Percentiles rank a stretch among this genome's conserved stretches.
Evolutionary conservation across 2,113 vertebrate species (phyloP).

Genomic region (Hippoglossus stenolepis): DNA sequence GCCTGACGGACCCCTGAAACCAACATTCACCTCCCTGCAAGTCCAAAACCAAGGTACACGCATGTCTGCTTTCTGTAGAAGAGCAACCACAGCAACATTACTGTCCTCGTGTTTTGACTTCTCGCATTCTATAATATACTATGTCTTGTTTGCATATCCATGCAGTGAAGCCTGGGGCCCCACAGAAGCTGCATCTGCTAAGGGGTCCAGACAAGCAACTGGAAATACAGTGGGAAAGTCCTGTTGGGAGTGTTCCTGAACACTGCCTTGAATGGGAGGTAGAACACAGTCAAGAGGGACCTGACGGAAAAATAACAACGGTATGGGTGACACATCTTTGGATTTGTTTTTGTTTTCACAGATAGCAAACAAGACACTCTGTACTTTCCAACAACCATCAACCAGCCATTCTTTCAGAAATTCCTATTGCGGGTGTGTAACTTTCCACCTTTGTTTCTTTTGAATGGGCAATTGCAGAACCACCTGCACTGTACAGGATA

Average conservation of each 20-base stretch:
- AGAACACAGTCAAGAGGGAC: conserved; percentile 61
- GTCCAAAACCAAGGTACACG: conserved; percentile 88
- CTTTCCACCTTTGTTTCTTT: no score
- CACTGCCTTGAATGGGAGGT: conserved; percentile 89
- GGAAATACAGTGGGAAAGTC: conserved; percentile 77
- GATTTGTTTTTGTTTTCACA: not conserved
- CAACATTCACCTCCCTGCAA: conserved; percentile 80
- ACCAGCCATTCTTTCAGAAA: not conserved
- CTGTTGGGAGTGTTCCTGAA: conserved; percentile 67
- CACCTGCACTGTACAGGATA: no score
- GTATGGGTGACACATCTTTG: conserved; percentile 33
- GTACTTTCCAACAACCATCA: not conserved
- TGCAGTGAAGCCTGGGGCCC: conserved; percentile 82
- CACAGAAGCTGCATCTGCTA: conserved; percentile 70
- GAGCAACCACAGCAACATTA: not conserved
- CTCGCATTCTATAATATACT: not conserved
- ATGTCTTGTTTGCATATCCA: not conserved
- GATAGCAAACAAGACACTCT: not conserved
- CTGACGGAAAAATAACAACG: conserved; percentile 9
- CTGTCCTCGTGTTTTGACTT: not conserved
- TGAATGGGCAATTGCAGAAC: no score
- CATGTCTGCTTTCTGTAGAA: not conserved
- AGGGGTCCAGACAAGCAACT: conserved; percentile 55
- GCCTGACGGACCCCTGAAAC: conserved; percentile 54
- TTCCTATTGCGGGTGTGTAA: no score